Base-by-base conservation (phyloP, 1,140 invertebrate species). In the Brachystomella parvula region DNA sequence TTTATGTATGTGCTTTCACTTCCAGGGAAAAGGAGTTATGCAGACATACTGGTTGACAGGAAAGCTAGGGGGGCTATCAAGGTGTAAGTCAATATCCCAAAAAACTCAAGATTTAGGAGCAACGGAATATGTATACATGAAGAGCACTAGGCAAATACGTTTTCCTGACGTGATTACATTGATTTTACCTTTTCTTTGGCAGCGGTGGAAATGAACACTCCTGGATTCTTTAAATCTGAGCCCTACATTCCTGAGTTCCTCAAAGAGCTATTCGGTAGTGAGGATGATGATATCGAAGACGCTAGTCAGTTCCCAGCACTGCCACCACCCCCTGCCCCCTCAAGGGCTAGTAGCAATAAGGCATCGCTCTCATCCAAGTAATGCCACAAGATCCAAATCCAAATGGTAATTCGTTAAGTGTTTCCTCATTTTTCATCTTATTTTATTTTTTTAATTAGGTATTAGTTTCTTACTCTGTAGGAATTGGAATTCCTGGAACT, bases 11-110 rank as follows among this genome's bases (percentile, higher is more conserved):
- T 17, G 47, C 32, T 39, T 59, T 39, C 30, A 12, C 32, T 65
- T 61, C 24, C 65, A 76, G 76, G 75, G 77, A 19, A 78, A 78
- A 68, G 77, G 77, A 17, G 65, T 68, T 3, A 76, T 78, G 76
- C 71, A 74, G 61, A 79, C 78, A 15, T 79, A 71, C 70, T 79
- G 78, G 78, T 73, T 79, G 63, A 60, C 74, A 17, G 76, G 75
- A 17, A 75, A 75, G 57, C 76, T 80, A 47, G 77, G 76, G n/a
- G 73, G 74, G 39, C 47, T 76, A 47, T 71, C 74, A 21, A 58
- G 70, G n/a, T 60, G 62, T 53, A 53, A 9, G 49, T 9, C 9
- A 53, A 53, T 26, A 44, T 44, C 39, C 39, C 9, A 44, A n/a
- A 44, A 44, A 12, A 12, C 39, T 44, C 39, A 9, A n/a, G 9